Base-by-base conservation (phyloP, 2,888 invertebrate genomes). In the Drosophila percnosoma region DNA sequence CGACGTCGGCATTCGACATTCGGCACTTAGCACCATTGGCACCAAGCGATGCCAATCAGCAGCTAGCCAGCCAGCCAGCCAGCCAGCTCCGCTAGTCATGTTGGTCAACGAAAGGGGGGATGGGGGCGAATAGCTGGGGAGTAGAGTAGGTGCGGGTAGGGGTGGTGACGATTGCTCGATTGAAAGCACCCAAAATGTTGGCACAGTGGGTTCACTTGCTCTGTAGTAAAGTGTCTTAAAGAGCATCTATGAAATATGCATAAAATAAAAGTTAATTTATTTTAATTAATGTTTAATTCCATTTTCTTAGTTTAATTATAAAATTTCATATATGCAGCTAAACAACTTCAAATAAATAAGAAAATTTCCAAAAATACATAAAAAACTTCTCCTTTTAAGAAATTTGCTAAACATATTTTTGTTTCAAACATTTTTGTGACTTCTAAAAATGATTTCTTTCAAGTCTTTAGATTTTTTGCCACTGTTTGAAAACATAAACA, bases 11-110 rank as follows among this genome's bases (percentile, higher is more conserved):
- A 90, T 90, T 89, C 80, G 87, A 73, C 91, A 91, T 78, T 91
- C 88, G 86, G 86, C 89, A 89, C 90, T 84, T 87, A 87, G 89
- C 87, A 87, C 87, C 86, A 90, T 89, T 87, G 87, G 82, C 84
- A 79, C 82, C 88, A 82, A 79, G 76, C 78, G 81, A 88, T 78
- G 87, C 84, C 83, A 80, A 73, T 78, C 91, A 87, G 74, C 73
- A 62, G 71, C 71, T 45, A 55, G 42, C 53, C 49, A 57, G 42
- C 60, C 38, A 38, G 40, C 59, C 72, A 60, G 73, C 68, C 72
- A 61, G 67, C 69, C 48, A 53, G 34, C 60, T 40, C 63, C 61
- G 54, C 62, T 34, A 54, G 58, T 60, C 63, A 75, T 68, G 63
- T 54, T 62, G 68, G 60, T 48, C 54, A 53, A 48, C 45, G 4